A percentile compares a stretch with the other conserved stretches of the same genome.
phyloP scores from a whole-genome alignment of 2,888 invertebrate genomes.

The Dromius quadrimaculatus region DNA sequence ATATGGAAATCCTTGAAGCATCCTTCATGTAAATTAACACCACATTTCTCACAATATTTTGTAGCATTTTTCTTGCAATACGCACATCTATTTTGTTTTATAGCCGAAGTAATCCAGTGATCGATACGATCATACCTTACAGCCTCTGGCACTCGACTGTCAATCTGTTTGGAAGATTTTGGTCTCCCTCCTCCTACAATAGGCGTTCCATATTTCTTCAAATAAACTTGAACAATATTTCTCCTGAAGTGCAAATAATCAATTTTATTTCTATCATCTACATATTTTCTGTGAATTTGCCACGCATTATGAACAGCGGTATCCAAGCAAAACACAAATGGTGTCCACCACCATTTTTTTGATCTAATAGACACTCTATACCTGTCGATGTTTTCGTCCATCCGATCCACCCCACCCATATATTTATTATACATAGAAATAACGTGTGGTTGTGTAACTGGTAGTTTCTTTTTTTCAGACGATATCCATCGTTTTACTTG shows the following conservation, averaged over 20 bases:
- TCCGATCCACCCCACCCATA: constrained; percentile 57
- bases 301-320: constrained; percentile 21
- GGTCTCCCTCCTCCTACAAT: constrained; percentile 13
- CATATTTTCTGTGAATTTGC: constrained; percentile 14
- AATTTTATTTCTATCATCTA: not conserved
- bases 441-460: constrained; percentile 54
- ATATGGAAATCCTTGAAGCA: constrained; percentile 31
- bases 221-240: constrained; percentile 8
- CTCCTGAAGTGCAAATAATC: constrained; percentile 11
- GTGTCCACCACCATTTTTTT: constrained; percentile 56
- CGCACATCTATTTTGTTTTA: constrained; percentile 30
- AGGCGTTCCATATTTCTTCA: constrained; percentile 6
- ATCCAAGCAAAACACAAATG: constrained; percentile 43
- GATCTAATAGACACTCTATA: constrained; percentile 55
- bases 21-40: constrained; percentile 26
- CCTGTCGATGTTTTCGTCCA: constrained; percentile 57
- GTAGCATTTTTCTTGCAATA: constrained; percentile 37
- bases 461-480: constrained; percentile 54
- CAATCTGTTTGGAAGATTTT: constrained; percentile 25
- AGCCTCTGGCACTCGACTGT: not conserved
- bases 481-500: constrained; percentile 39
- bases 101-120: constrained; percentile 16
- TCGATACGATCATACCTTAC: constrained; percentile 1
- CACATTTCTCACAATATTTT: constrained; percentile 32
- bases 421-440: constrained; percentile 56